A percentile compares a stretch with the other conserved stretches of the same genome.
Conservation (phyloP, 2,797 vertebrate genomes). For the Serranus cabrilla region DNA sequence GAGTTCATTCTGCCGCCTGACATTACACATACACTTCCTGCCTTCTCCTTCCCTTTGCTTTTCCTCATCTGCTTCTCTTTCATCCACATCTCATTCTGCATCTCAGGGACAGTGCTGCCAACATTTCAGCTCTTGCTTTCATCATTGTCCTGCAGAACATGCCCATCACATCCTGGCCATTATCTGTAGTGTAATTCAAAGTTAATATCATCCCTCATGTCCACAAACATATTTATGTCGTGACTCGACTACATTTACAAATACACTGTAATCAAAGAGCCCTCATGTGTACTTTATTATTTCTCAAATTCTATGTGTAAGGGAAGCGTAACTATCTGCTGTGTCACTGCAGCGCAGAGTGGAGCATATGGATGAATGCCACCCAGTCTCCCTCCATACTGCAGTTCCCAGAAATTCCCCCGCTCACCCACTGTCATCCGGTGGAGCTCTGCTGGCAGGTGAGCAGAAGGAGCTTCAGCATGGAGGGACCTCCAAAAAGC, state of each 20-base stretch:
- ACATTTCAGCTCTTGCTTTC: slow-evolving; percentile 47
- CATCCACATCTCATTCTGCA: slow-evolving; percentile 24
- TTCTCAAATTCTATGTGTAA: too few species aligned
- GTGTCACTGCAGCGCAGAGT: too few species aligned
- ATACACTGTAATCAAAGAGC: neutral
- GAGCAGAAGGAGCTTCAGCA: too few species aligned
- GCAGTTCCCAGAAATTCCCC: too few species aligned
- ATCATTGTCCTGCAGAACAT: slow-evolving; percentile 29
- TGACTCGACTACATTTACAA: too few species aligned
- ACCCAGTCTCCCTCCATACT: too few species aligned
- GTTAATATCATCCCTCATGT: slow-evolving; percentile 14
- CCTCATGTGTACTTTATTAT: too few species aligned
- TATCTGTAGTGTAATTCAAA: slow-evolving; percentile 30
- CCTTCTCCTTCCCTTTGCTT: slow-evolving; percentile 32
- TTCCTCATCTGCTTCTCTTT: slow-evolving; percentile 35
- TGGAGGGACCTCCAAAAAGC: too few species aligned
- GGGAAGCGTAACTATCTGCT: too few species aligned
- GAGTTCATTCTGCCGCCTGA: slow-evolving; percentile 47
- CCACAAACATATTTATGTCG: neutral
- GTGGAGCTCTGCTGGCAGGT: too few species aligned
- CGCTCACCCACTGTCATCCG: too few species aligned
- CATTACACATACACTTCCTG: slow-evolving; percentile 70
- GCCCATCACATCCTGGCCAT: slow-evolving; percentile 51
- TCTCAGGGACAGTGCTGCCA: slow-evolving; percentile 28
- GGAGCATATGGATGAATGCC: too few species aligned